A percentile compares a stretch with the other conserved stretches of the same genome.
Evolutionary conservation across 2,888 invertebrate species (phyloP).

Genomic region (Arge pagana): DNA sequence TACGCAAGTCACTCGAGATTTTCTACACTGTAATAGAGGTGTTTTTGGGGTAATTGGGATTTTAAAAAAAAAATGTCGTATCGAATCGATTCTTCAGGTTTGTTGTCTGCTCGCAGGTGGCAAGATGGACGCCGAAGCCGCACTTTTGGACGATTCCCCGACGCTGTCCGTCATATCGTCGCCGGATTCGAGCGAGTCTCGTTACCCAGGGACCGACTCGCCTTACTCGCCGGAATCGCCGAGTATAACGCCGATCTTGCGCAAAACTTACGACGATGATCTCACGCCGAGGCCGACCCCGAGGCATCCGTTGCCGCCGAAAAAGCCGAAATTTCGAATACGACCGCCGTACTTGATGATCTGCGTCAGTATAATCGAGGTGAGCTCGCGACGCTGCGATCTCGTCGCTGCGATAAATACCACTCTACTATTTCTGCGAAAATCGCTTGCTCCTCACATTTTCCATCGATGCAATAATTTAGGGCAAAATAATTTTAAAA

Average conservation of each 20-base stretch:
- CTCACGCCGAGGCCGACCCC: slow-evolving; percentile 45
- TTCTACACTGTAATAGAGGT: no score
- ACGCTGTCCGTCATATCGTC: slow-evolving; percentile 49
- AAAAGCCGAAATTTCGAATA: slow-evolving; percentile 53
- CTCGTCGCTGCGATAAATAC: no score
- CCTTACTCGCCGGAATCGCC: slow-evolving; percentile 44
- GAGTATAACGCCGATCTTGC: not conserved
- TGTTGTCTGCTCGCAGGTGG: slow-evolving; percentile 33
- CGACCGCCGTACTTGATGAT: slow-evolving; percentile 56
- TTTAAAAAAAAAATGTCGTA: no score
- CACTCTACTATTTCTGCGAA: no score
- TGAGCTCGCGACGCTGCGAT: slow-evolving; percentile 27
- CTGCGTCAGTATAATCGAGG: slow-evolving; percentile 54
- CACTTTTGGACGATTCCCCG: slow-evolving; percentile 51
- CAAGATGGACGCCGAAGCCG: slow-evolving; percentile 54
- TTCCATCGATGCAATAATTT: no score
- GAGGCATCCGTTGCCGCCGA: slow-evolving; percentile 39
- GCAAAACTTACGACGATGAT: slow-evolving; percentile 35
- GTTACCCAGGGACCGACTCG: slow-evolving; percentile 43
- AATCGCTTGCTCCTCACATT: no score
- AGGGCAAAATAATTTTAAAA: no score
- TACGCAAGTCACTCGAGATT: no score
- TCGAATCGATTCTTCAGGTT: no score
- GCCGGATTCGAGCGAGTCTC: slow-evolving; percentile 43
- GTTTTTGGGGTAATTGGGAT: no score